phyloP scores from a whole-genome alignment of 2,888 invertebrate genomes.

The Eristalinus sepulchralis region DNA sequence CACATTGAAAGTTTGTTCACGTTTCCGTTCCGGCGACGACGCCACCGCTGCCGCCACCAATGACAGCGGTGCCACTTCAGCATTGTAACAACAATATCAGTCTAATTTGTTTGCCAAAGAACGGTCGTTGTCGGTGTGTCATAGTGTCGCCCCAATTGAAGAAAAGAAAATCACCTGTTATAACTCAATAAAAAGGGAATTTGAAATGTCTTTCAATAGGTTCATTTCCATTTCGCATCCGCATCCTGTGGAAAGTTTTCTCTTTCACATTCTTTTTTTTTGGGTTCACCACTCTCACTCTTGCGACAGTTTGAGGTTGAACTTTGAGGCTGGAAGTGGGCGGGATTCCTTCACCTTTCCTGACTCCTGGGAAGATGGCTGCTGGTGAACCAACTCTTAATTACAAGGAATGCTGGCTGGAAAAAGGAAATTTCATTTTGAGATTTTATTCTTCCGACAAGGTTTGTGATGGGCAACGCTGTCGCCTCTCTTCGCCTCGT shows the following conservation, averaged over 20 bases:
- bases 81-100: slow-evolving; percentile 66
- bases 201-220: slow-evolving; percentile 68
- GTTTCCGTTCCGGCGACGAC: slow-evolving; percentile 10
- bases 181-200: slow-evolving; percentile 71
- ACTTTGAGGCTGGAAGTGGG: neutral
- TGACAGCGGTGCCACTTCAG: slow-evolving; percentile 18
- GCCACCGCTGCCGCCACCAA: neutral
- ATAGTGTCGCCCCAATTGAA: slow-evolving; percentile 56
- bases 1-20: slow-evolving; percentile 52
- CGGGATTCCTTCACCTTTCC: neutral
- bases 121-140: slow-evolving; percentile 47
- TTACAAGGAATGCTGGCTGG: slow-evolving; percentile 59
- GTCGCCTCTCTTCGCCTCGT: too few species aligned
- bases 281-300: slow-evolving; percentile 1
- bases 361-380: slow-evolving; percentile 20
- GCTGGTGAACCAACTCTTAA: slow-evolving; percentile 60
- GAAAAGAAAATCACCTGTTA: slow-evolving; percentile 72
- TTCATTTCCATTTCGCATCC: slow-evolving; percentile 70
- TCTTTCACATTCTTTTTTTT: slow-evolving; percentile 36
- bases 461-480: slow-evolving; percentile 49
- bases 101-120: slow-evolving; percentile 67
- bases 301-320: neutral
- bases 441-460: slow-evolving; percentile 65
- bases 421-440: slow-evolving; percentile 64
- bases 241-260: slow-evolving; percentile 50